Conservation (phyloP, 2,113 vertebrate genomes). For the Urocolius indicus region DNA sequence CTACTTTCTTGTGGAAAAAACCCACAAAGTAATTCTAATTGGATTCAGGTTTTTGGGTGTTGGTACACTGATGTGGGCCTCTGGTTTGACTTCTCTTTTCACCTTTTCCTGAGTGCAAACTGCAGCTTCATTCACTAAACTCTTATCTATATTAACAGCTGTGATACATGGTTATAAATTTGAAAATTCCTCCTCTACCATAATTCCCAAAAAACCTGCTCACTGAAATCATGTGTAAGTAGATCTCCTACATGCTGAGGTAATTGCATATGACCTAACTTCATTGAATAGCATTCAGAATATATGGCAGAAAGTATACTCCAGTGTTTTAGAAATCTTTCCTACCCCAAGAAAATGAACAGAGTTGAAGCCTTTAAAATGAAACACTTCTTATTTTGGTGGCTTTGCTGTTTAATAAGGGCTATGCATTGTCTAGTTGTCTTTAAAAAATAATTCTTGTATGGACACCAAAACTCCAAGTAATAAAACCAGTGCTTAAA, state of each 20-base stretch:
- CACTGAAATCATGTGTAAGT: background rate
- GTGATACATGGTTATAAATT: background rate
- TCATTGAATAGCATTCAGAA: background rate
- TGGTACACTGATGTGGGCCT: background rate
- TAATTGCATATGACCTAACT: background rate
- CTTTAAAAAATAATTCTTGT: background rate
- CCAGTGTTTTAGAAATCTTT: background rate
- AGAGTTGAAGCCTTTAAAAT: background rate
- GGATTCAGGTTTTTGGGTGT: background rate
- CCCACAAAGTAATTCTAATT: background rate
- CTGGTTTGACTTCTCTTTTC: background rate
- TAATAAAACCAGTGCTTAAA: background rate
- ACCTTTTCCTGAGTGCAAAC: background rate
- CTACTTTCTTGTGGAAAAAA: background rate
- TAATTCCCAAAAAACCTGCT: background rate
- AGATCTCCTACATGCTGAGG: background rate
- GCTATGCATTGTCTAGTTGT: background rate
- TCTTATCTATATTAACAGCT: background rate
- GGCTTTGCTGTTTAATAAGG: background rate
- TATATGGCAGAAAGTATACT: background rate
- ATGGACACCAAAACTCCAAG: background rate
- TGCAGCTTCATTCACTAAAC: background rate
- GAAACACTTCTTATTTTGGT: background rate
- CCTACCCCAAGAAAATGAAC: background rate
- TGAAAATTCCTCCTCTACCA: background rate